Percentiles rank a stretch among this genome's conserved stretches.
Evolutionary conservation across 2,113 vertebrate species (phyloP).

Genomic region (Desmodus rotundus): DNA sequence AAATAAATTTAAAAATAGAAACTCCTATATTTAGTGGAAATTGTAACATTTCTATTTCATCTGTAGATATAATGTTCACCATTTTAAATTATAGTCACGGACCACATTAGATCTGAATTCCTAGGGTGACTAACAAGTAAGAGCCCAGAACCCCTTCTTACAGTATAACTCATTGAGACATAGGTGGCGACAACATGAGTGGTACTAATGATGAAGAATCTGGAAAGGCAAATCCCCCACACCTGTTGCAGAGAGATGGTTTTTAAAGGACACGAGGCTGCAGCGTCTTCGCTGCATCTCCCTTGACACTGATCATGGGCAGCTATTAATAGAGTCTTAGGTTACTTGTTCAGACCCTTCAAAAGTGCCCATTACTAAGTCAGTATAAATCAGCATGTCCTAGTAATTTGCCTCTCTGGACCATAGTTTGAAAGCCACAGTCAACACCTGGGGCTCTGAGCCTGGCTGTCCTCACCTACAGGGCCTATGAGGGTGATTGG

Average conservation of each 20-base stretch:
- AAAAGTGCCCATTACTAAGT: background rate
- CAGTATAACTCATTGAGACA: background rate
- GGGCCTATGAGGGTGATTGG: background rate
- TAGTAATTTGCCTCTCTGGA: background rate
- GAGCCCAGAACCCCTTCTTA: background rate
- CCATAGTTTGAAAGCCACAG: background rate
- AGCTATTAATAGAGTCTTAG: background rate
- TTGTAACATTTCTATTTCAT: background rate
- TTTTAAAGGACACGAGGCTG: background rate
- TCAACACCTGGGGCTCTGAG: background rate
- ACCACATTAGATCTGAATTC: background rate
- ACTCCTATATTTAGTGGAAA: background rate
- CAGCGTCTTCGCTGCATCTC: background rate
- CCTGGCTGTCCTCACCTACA: background rate
- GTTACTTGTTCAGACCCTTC: background rate
- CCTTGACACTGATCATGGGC: background rate
- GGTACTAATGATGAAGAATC: background rate
- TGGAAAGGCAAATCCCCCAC: background rate
- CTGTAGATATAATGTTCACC: background rate
- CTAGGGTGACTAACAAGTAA: background rate
- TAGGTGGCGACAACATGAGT: background rate
- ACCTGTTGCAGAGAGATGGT: background rate
- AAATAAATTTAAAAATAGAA: constrained; percentile 31
- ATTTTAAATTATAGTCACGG: background rate
- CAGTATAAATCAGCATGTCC: background rate